Percentiles rank a stretch among this genome's conserved stretches.
phyloP scores from a whole-genome alignment of 2,113 vertebrate species.

The Ptychochromis oligacanthus region DNA sequence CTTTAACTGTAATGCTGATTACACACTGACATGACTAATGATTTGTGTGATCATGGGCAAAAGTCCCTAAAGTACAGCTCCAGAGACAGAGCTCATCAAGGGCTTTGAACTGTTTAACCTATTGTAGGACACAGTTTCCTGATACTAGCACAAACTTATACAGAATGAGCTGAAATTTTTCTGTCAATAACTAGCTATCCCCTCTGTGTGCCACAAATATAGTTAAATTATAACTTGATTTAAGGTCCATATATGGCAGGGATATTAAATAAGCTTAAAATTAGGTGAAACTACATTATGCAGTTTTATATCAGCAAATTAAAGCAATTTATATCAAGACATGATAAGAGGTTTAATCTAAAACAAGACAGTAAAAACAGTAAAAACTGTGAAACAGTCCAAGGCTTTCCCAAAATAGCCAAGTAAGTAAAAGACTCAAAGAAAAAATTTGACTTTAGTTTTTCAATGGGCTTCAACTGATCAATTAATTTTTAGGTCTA shows the following conservation, averaged over 20 bases:
- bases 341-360: background rate
- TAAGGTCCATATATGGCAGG: background rate
- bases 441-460: background rate
- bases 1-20: background rate
- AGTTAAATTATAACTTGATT: background rate
- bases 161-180: background rate
- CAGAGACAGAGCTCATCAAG: background rate
- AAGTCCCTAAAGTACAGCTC: background rate
- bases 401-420: background rate
- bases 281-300: background rate
- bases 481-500: background rate
- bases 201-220: background rate
- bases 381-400: background rate
- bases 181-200: background rate
- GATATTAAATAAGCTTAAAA: background rate
- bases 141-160: background rate
- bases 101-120: background rate
- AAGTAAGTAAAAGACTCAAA: background rate
- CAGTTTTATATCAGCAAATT: background rate
- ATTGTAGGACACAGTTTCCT: background rate
- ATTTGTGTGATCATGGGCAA: background rate
- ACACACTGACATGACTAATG: conserved; percentile 43
- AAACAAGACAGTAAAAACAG: background rate
- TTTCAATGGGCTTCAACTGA: background rate
- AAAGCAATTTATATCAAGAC: background rate